phyloP scores from a whole-genome alignment of 2,888 invertebrate genomes.

The Xylophagus ater region DNA sequence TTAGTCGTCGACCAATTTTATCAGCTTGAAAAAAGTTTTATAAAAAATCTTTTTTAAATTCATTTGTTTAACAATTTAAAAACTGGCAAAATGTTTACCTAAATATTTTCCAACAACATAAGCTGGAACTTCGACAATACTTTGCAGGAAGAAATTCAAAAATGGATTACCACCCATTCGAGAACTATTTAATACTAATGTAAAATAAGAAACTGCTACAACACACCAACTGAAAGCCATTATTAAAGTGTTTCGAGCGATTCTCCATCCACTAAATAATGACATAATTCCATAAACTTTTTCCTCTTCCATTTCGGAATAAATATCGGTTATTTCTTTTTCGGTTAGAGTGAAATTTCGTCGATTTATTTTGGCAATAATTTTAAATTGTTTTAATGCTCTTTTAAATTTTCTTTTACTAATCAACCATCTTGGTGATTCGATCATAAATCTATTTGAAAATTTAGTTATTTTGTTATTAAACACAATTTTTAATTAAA shows the following conservation, averaged over 20 bases:
- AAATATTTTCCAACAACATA: slow-evolving; percentile 45
- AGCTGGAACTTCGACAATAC: slow-evolving; percentile 52
- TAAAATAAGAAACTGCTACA: slow-evolving; percentile 42
- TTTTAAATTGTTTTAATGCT: slow-evolving; percentile 42
- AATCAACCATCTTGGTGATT: slow-evolving; percentile 55
- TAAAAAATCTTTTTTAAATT: not conserved
- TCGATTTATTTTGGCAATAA: slow-evolving; percentile 46
- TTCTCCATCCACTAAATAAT: slow-evolving; percentile 45
- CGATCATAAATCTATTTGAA: slow-evolving; percentile 44
- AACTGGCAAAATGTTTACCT: slow-evolving; percentile 29
- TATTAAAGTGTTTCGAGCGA: slow-evolving; percentile 45
- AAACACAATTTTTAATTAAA: slow-evolving; percentile 1
- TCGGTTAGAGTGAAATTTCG: slow-evolving; percentile 35
- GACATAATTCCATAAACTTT: slow-evolving; percentile 44
- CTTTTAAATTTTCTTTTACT: slow-evolving; percentile 41
- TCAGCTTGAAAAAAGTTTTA: slow-evolving; percentile 32
- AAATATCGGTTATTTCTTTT: slow-evolving; percentile 39
- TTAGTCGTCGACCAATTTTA: slow-evolving; percentile 43
- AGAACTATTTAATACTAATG: slow-evolving; percentile 44
- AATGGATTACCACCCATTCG: slow-evolving; percentile 52
- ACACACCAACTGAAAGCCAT: slow-evolving; percentile 46
- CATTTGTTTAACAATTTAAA: too few species aligned
- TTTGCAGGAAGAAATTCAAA: slow-evolving; percentile 52
- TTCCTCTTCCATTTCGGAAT: slow-evolving; percentile 26
- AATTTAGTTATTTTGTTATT: not conserved